Percentiles rank a stretch among this genome's conserved stretches.
phyloP scores from a whole-genome alignment of 2,797 vertebrate species.

The Phalanger gymnotis region DNA sequence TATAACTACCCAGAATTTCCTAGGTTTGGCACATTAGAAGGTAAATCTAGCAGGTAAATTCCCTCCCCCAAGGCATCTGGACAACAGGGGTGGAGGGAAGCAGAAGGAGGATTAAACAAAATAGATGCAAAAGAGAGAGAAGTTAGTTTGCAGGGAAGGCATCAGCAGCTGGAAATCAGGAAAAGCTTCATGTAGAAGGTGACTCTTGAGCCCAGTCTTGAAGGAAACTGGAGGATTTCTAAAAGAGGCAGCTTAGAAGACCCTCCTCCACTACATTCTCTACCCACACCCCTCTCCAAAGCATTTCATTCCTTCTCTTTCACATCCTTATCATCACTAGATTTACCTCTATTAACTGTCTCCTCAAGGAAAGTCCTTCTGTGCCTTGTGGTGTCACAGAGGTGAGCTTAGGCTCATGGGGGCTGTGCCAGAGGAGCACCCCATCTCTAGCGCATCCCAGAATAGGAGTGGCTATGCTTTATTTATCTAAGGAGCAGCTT shows the following conservation, averaged over 20 bases:
- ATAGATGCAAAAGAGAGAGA: not conserved
- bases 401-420: not conserved
- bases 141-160: not conserved
- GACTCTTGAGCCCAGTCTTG: not conserved
- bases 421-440: not conserved
- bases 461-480: not conserved
- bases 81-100: not conserved
- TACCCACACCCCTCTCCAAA: not conserved
- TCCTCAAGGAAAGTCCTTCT: not conserved
- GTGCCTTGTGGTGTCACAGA: not conserved
- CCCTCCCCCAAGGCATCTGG: not conserved
- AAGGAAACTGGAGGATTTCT: not conserved
- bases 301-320: not conserved
- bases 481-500: not conserved
- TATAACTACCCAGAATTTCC: not conserved
- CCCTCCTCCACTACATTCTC: not conserved
- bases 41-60: not conserved
- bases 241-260: not conserved
- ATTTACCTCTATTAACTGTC: not conserved
- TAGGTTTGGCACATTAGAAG: not conserved
- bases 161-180: not conserved
- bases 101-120: too few species aligned
- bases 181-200: not conserved
- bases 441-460: not conserved
- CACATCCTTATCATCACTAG: not conserved